Evolutionary conservation across 2,888 invertebrate species (phyloP), one percentile per base, ranked within the genome.

Genomic region (Thereva unica): DNA sequence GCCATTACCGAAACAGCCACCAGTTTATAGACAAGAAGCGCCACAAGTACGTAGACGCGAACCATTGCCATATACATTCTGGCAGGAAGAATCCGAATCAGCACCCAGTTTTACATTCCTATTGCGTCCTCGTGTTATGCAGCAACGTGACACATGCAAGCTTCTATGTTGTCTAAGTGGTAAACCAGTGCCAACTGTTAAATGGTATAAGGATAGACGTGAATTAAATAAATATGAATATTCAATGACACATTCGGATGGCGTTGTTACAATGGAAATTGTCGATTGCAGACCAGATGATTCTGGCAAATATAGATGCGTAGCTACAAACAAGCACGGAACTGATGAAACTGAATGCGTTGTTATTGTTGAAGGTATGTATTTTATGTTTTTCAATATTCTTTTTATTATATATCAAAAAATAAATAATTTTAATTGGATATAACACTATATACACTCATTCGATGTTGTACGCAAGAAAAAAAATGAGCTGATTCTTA

Each of bases 61-160:
- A 79, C 88, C 92, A 0, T 83, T 93, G 38, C 90, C 91, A 3
- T 93, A 92, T 82, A 91, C 90, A 69, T 89, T 92, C 85, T 95
- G 95, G 92, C 91, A 93, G 82, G 95, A 96, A 80, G 92, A 92
- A 75, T 90, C 91, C 80, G 95, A 95, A 83, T 90, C 91, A 75
- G 94, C 94, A 70, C 99, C 99, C 69, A 90, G 88, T 78, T 99
- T 99, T 85, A 97, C 97, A 77, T 99, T 99, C 93, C 90, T 95
- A 77, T 88, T 99, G 74, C 90, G 99, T 82, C 97, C 98, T 78
- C 93, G 99, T 79, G 93, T 98, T 75, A 98, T 99, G 89, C 99
- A 99, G 84, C 88, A 86, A 76, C 90, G 96, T 72, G 92, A 94
- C 79, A 95, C 95, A 68, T 98, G 98, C 85, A 99, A 99, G 84